Conservation (phyloP, 2,888 invertebrate species). For the Acrobasis suavella region DNA sequence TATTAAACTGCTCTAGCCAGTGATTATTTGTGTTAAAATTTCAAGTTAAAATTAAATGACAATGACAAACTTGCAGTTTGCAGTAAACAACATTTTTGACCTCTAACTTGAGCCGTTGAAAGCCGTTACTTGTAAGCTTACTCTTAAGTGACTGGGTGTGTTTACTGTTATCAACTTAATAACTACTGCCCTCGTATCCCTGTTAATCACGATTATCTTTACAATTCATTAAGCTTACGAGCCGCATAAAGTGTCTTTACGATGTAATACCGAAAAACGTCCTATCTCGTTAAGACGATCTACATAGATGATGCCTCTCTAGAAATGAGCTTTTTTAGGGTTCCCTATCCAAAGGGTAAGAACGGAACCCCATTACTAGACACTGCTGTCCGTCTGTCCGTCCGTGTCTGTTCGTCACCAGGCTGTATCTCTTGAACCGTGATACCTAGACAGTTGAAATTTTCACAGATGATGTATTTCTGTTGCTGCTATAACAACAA, state of each 20-base stretch:
- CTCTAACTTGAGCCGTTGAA: constrained; percentile 4
- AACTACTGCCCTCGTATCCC: constrained; percentile 10
- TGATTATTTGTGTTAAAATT: neutral
- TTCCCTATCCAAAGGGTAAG: too few relatives aligned
- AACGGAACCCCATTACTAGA: too few relatives aligned
- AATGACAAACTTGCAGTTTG: neutral
- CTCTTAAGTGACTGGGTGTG: constrained; percentile 17
- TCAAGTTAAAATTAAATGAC: neutral
- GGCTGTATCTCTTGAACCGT: too few relatives aligned
- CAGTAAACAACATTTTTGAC: neutral
- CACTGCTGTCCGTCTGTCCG: too few relatives aligned
- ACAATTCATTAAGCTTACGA: constrained; percentile 35
- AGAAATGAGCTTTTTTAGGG: neutral
- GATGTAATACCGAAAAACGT: constrained; percentile 31
- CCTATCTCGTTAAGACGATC: constrained; percentile 28
- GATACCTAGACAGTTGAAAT: too few relatives aligned
- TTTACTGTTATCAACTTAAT: constrained; percentile 24
- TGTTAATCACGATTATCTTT: constrained; percentile 34
- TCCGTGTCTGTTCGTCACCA: too few relatives aligned
- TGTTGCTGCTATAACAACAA: too few relatives aligned
- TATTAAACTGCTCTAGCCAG: too few relatives aligned
- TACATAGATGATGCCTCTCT: neutral
- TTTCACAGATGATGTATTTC: too few relatives aligned
- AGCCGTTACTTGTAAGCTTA: neutral
- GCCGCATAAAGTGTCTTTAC: constrained; percentile 30